A percentile compares a stretch with the other conserved stretches of the same genome.
These are phyloP conservation scores for Amia ocellicauda DNA, from an alignment of 2,113 vertebrate genomes.

Conservation along the genomic window DNA sequence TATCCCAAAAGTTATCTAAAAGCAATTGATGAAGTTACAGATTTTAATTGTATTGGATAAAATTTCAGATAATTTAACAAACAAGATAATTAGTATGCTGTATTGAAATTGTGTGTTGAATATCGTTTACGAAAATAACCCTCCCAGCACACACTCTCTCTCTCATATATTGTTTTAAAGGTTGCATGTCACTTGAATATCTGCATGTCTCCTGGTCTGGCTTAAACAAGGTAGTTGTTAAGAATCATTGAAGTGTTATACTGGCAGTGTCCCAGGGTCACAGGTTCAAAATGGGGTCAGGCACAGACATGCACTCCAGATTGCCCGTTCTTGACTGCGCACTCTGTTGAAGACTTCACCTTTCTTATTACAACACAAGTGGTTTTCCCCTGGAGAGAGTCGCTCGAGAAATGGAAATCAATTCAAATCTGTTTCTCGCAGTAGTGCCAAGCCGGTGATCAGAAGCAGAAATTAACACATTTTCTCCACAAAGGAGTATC, in stretches of 20 bases:
- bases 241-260: not conserved
- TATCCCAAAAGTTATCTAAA: too few relatives aligned
- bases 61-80: too few relatives aligned
- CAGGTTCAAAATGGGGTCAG: not conserved
- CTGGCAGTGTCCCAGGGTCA: not conserved
- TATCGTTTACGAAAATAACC: too few relatives aligned
- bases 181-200: too few relatives aligned
- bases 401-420: constrained; percentile 1
- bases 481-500: too few relatives aligned
- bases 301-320: not conserved
- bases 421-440: not conserved
- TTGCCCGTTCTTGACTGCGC: constrained; percentile 7
- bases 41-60: too few relatives aligned
- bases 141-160: too few relatives aligned
- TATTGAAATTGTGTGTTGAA: too few relatives aligned
- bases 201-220: too few relatives aligned
- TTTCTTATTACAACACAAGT: not conserved
- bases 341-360: not conserved
- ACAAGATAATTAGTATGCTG: too few relatives aligned
- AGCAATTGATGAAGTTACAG: too few relatives aligned
- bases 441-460: not conserved
- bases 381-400: not conserved
- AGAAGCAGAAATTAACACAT: not conserved
- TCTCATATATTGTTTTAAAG: too few relatives aligned
- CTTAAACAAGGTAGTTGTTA: not conserved